Base-by-base conservation (phyloP, 2,888 invertebrate species). In the Bembecia ichneumoniformis region DNA sequence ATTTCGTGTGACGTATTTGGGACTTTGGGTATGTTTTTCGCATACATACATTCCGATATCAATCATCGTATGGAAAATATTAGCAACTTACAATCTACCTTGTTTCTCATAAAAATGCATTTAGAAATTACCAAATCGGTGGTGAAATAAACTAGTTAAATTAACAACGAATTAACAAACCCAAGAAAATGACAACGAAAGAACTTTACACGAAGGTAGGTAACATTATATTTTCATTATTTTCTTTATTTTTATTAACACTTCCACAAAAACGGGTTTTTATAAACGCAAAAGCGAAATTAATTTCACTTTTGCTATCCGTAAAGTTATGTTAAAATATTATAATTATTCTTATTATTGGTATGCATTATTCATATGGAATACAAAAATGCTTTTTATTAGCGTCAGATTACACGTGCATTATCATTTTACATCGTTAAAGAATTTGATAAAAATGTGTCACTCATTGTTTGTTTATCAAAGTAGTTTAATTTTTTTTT, bases 141-240 rank as follows among this genome's bases (percentile, higher is more conserved):
- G 66, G 78, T 80, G 62, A 81, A 81, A 74, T 80, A 74, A 76
- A 67, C 63, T 60, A 55, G 63, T 58, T 10, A 28, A 15, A 15
- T 28, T 11, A 48, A 11, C n/a, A 46, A 10, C n/a, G 13, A 5
- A 15, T 9, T 46, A n/a, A 7, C 13, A 46, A 20, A 20, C 4
- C 13, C 51, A 59, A 50, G 64, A 83, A 74, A 61, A 88, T 88
- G 88, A 88, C 88, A 49, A 87, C 88, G 51, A 88, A 87, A 71
- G 88, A 88, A 67, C 68, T 88, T 1, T 88, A 87, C 55, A 87
- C 88, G 14, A 86, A 87, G 87, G 88, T 88, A 81, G 73, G 61
- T 51, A 54, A 28, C 46, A 55, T 53, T 36, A 17, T 47, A n/a
- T n/a, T 35, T 36, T 16, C n/a, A 13, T 13, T 52, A 54, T 56